Evolutionary conservation across 2,888 invertebrate species (phyloP).

Genomic region (Drosophila nr. medialis): DNA sequence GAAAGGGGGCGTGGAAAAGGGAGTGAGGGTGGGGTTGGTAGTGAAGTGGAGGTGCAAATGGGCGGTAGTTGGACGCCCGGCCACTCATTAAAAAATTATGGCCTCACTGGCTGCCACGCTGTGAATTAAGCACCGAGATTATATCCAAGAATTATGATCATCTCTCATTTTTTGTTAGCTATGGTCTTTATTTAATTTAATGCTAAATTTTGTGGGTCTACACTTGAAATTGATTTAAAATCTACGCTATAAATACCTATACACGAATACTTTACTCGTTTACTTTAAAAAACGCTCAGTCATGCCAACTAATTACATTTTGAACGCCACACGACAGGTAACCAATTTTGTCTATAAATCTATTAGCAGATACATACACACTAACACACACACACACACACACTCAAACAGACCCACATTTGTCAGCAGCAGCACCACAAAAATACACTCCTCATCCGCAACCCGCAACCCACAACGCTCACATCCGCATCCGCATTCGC

Average conservation of each 20-base stretch:
- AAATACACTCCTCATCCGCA: constrained; percentile 13
- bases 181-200: background rate
- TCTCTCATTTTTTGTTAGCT: background rate
- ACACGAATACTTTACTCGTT: background rate
- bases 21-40: background rate
- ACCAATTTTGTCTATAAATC: constrained; percentile 65
- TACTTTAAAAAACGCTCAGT: background rate
- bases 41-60: background rate
- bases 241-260: background rate
- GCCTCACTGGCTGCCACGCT: constrained; percentile 56
- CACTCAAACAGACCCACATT: constrained; percentile 29
- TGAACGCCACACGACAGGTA: constrained; percentile 30
- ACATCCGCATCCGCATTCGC: constrained; percentile 1
- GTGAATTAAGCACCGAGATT: constrained; percentile 31
- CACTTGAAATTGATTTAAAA: constrained; percentile 6
- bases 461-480: background rate
- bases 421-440: constrained; percentile 38
- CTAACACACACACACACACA: constrained; percentile 7
- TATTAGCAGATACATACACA: constrained; percentile 45
- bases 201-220: background rate
- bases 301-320: constrained; percentile 59
- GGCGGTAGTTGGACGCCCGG: constrained; percentile 34
- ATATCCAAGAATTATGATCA: constrained; percentile 21
- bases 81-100: constrained; percentile 74
- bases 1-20: background rate